phyloP scores from a whole-genome alignment of 1,140 invertebrate genomes.

The Pseudomyrmex dendroicus region DNA sequence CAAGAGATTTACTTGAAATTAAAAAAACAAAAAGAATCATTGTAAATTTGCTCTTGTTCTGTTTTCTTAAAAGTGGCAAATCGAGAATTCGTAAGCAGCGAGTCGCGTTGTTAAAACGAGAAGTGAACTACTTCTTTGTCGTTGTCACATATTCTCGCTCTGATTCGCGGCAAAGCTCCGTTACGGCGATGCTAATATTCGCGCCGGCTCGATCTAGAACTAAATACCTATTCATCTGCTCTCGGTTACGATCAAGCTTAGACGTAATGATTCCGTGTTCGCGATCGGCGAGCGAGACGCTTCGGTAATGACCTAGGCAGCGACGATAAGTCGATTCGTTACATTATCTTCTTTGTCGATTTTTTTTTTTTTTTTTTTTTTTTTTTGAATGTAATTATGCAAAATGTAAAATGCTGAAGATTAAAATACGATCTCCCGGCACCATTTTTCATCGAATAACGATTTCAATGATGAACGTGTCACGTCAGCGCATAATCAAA shows the following conservation, averaged over 20 bases:
- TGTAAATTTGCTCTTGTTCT: too few relatives aligned
- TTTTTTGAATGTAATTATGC: neutral
- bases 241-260: constrained; percentile 32
- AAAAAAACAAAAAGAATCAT: neutral
- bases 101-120: neutral
- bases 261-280: constrained; percentile 36
- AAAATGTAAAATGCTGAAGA: neutral
- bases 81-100: neutral
- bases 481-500: neutral
- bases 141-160: constrained; percentile 75
- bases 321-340: constrained; percentile 2
- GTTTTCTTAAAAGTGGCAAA: constrained; percentile 1
- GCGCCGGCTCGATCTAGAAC: constrained; percentile 58
- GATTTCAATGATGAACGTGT: neutral
- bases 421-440: neutral
- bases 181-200: constrained; percentile 67
- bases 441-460: neutral
- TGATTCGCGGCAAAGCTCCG: constrained; percentile 69
- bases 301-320: constrained; percentile 49
- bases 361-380: too few relatives aligned
- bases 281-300: constrained; percentile 34
- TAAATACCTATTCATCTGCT: constrained; percentile 55
- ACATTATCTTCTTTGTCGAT: neutral
- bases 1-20: neutral
- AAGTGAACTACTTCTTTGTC: constrained; percentile 72